Percentiles rank a stretch among this genome's conserved stretches.
These are phyloP conservation scores for Drosophila bocqueti DNA, from an alignment of 1,140 invertebrate genomes.

Conservation along the genomic window DNA sequence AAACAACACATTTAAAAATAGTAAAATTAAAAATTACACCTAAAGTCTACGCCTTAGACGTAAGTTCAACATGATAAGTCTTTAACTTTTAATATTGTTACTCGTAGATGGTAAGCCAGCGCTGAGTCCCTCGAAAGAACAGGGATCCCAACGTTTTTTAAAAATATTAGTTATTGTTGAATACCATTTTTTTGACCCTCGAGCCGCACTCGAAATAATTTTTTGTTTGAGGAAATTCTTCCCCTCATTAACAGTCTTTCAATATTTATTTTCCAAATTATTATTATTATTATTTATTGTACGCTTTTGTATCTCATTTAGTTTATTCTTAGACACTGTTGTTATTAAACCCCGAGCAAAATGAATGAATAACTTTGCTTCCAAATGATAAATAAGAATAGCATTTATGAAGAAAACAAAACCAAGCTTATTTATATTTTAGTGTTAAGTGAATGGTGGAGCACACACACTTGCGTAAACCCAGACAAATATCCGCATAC, in stretches of 20 bases:
- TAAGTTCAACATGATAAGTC: constrained; percentile 37
- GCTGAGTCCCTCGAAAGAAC: neutral
- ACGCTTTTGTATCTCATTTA: constrained; percentile 48
- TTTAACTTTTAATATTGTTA: constrained; percentile 48
- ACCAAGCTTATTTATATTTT: constrained; percentile 34
- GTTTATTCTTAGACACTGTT: constrained; percentile 48
- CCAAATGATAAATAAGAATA: constrained; percentile 56
- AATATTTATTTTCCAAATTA: constrained; percentile 48
- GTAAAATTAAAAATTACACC: constrained; percentile 58
- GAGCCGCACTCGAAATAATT: constrained; percentile 28
- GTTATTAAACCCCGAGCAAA: constrained; percentile 51
- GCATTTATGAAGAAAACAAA: constrained; percentile 43
- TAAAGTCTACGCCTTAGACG: constrained; percentile 27
- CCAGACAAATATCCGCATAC: constrained; percentile 16
- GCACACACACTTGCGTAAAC: constrained; percentile 17
- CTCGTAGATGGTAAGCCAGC: constrained; percentile 33
- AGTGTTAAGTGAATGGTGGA: constrained; percentile 15
- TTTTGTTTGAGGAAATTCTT: neutral
- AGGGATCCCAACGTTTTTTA: constrained; percentile 21
- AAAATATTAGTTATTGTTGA: constrained; percentile 36
- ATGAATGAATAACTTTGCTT: constrained; percentile 46
- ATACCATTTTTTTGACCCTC: constrained; percentile 27
- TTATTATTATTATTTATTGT: constrained; percentile 55
- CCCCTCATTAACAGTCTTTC: constrained; percentile 14
- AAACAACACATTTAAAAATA: constrained; percentile 49